These are phyloP conservation scores for Echinops telfairi DNA, from an alignment of 2,113 vertebrate species.

Conservation along the genomic window DNA sequence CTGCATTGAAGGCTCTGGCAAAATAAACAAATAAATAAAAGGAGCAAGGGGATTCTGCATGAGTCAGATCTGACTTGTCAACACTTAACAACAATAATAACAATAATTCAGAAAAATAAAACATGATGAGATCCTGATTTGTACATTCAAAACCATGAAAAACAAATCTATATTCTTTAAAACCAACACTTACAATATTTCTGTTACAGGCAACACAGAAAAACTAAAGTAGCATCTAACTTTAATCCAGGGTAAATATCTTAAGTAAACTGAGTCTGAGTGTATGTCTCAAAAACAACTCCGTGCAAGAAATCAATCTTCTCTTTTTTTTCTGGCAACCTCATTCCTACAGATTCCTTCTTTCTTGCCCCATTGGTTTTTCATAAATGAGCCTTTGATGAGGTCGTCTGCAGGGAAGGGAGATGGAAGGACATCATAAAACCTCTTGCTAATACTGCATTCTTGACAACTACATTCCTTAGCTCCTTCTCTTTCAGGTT, in stretches of 20 bases:
- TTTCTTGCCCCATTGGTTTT: not conserved
- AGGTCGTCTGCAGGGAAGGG: not conserved
- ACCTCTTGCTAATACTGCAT: not conserved
- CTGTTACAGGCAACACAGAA: not conserved
- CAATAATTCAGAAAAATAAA: not conserved
- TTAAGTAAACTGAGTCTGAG: not conserved
- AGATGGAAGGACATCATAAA: not conserved
- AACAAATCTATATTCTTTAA: not conserved
- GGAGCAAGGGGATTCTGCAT: no score
- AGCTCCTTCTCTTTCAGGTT: not conserved
- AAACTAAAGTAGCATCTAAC: not conserved
- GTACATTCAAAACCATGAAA: not conserved
- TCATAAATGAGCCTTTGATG: not conserved
- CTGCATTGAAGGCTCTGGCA: no score
- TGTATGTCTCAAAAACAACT: not conserved
- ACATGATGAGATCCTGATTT: not conserved
- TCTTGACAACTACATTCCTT: not conserved
- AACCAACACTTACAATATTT: not conserved
- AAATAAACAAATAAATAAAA: no score
- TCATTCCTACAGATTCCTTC: not conserved
- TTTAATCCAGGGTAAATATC: not conserved
- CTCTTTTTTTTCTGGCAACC: not conserved
- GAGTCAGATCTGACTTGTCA: no score
- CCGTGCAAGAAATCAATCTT: not conserved
- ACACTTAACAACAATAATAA: no score